These are phyloP conservation scores for Glaucopsyche alexis DNA, from an alignment of 2,888 invertebrate genomes.

Conservation along the genomic window DNA sequence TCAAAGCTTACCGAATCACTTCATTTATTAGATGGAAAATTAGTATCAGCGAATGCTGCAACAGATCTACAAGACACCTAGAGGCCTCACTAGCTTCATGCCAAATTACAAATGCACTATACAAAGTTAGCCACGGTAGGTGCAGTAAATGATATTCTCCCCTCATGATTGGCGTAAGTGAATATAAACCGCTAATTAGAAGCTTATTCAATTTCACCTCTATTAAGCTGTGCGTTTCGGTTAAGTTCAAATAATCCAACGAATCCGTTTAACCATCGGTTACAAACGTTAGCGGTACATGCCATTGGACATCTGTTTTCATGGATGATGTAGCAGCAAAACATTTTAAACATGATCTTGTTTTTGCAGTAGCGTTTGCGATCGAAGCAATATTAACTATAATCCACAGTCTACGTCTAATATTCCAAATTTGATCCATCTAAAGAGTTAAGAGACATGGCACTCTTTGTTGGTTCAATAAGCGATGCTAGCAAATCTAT, in stretches of 20 bases:
- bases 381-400: constrained; percentile 26
- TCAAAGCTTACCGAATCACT: constrained; percentile 19
- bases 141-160: constrained; percentile 22
- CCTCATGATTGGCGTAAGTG: constrained; percentile 27
- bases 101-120: constrained; percentile 29
- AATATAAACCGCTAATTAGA: constrained; percentile 13
- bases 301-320: constrained; percentile 7
- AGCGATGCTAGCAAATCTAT: constrained; percentile 20
- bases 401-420: constrained; percentile 20
- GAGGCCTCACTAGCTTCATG: constrained; percentile 32
- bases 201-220: constrained; percentile 25
- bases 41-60: constrained; percentile 32
- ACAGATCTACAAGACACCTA: constrained; percentile 31
- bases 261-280: constrained; percentile 10
- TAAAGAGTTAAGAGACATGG: constrained; percentile 4
- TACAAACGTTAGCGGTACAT: constrained; percentile 27
- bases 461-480: constrained; percentile 17
- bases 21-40: constrained; percentile 26
- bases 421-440: constrained; percentile 5
- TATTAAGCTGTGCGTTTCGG: constrained; percentile 28
- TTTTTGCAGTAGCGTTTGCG: constrained; percentile 22
- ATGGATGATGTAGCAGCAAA: constrained; percentile 28
- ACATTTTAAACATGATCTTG: constrained; percentile 15
- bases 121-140: constrained; percentile 28
- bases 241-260: constrained; percentile 16